These are phyloP conservation scores for Mimachlamys varia DNA, from an alignment of 2,888 invertebrate species.

Conservation along the genomic window DNA sequence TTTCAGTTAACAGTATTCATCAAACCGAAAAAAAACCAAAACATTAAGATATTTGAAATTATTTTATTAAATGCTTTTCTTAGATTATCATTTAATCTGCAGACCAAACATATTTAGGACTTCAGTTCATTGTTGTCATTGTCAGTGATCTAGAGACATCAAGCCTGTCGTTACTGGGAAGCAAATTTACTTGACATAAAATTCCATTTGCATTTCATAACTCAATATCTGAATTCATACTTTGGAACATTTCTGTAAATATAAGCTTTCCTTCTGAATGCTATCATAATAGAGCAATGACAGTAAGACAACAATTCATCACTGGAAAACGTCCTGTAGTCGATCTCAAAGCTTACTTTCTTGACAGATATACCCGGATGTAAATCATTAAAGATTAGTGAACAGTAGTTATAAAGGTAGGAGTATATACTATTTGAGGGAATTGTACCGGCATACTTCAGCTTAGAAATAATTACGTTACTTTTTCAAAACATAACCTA, in stretches of 20 bases:
- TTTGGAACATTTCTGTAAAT: not conserved
- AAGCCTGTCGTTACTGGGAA: not conserved
- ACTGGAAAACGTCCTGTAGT: not conserved
- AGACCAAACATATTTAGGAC: not conserved
- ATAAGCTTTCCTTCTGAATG: not conserved
- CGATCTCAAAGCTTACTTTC: not conserved
- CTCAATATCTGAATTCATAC: not conserved
- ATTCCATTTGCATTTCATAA: not conserved
- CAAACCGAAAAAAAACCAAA: too few species aligned
- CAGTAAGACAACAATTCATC: not conserved
- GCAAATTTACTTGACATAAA: not conserved
- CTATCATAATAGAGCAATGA: not conserved
- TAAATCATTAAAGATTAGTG: not conserved
- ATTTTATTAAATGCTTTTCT: not conserved
- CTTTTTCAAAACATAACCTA: too few species aligned
- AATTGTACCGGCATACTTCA: too few species aligned
- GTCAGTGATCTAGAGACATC: not conserved
- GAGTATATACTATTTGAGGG: not conserved
- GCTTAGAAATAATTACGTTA: too few species aligned
- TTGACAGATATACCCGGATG: too few species aligned
- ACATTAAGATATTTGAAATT: not conserved
- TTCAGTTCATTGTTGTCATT: not conserved
- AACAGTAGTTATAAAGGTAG: not conserved
- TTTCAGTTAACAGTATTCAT: too few species aligned
- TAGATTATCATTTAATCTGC: too few species aligned